Conservation (phyloP, 2,888 invertebrate species). For the Sphaerophoria rueppellii region DNA sequence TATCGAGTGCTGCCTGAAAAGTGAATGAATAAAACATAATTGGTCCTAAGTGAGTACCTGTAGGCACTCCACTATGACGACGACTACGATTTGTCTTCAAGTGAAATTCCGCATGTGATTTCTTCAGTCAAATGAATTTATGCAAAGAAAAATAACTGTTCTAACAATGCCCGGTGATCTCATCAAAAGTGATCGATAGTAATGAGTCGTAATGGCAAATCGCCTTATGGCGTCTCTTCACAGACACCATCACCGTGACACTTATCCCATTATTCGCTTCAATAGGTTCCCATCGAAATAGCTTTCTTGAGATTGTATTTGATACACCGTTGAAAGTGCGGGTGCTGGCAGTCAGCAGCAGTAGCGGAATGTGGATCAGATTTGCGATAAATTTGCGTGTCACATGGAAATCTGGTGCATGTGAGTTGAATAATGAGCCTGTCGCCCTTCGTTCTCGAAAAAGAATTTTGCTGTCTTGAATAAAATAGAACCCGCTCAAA, state of each 20-base stretch:
- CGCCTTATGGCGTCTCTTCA: constrained; percentile 32
- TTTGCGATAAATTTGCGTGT: constrained; percentile 40
- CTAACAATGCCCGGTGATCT: constrained; percentile 58
- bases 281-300: constrained; percentile 42
- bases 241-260: constrained; percentile 42
- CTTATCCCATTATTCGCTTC: constrained; percentile 45
- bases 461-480: not conserved
- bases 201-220: constrained; percentile 61
- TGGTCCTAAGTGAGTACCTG: constrained; percentile 69
- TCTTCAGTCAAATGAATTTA: constrained; percentile 11
- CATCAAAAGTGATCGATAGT: constrained; percentile 62
- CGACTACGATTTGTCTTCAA: constrained; percentile 4
- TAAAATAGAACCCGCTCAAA: constrained; percentile 22
- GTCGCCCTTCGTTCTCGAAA: constrained; percentile 35
- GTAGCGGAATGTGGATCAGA: constrained; percentile 46
- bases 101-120: constrained; percentile 57
- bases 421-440: constrained; percentile 54
- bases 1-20: constrained; percentile 15
- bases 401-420: constrained; percentile 44
- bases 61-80: constrained; percentile 45
- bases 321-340: constrained; percentile 31
- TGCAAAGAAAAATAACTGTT: constrained; percentile 4
- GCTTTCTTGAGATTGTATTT: constrained; percentile 3
- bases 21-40: constrained; percentile 71
- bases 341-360: constrained; percentile 29